Conservation (phyloP, 2,113 vertebrate genomes). For the Oreochromis niloticus region DNA sequence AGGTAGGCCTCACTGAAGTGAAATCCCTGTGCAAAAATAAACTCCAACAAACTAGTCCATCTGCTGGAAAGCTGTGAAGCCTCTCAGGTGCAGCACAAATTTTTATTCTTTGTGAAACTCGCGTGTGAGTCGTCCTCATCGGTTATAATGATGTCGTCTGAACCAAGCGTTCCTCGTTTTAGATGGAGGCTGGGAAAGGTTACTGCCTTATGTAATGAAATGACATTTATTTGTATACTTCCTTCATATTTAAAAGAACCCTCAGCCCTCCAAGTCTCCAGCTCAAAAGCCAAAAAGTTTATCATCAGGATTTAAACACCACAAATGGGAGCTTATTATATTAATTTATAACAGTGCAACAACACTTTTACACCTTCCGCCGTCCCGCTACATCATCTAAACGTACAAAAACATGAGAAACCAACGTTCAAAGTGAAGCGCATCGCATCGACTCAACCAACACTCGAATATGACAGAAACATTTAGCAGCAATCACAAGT, state of each 20-base stretch:
- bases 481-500: not conserved
- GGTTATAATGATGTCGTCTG: accelerated
- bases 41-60: not conserved
- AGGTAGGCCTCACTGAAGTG: not conserved
- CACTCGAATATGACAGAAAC: not conserved
- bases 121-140: accelerated
- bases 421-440: not conserved
- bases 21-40: not conserved
- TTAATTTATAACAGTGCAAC: not conserved
- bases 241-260: not conserved
- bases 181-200: not conserved
- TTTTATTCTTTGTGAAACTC: not conserved
- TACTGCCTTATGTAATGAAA: not conserved
- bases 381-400: too few species aligned
- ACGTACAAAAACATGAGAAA: not conserved
- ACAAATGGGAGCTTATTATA: not conserved
- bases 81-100: accelerated
- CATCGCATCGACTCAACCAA: not conserved
- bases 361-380: not conserved
- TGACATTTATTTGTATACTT: not conserved
- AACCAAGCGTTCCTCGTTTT: accelerated
- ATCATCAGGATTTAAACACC: not conserved
- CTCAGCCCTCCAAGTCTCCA: not conserved
- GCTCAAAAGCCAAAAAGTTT: not conserved
- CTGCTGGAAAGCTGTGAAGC: not conserved